Evolutionary conservation across 1,140 invertebrate genomes (phyloP).

Genomic region (Trissolcus basalis): DNA sequence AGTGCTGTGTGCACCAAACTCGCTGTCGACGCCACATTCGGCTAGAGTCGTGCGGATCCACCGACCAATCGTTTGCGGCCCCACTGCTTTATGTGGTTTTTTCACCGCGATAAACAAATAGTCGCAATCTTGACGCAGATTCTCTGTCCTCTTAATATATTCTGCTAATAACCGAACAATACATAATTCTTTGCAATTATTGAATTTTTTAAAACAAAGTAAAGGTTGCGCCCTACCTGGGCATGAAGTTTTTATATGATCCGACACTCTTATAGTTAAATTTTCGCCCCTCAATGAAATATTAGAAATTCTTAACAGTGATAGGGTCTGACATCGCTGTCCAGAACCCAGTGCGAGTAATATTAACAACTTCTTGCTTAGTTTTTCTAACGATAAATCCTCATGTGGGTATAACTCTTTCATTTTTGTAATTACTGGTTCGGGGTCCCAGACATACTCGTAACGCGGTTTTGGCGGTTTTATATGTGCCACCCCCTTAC

Average conservation of each 20-base stretch:
- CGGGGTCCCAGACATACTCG: conserved; percentile 38
- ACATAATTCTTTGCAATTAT: not conserved
- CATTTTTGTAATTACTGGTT: conserved; percentile 28
- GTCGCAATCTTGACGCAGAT: not conserved
- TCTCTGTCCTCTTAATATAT: not conserved
- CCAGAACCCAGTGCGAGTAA: not conserved
- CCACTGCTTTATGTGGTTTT: conserved; percentile 3
- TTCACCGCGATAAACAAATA: not conserved
- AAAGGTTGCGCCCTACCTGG: not conserved
- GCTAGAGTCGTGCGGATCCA: not conserved
- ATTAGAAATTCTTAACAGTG: not conserved
- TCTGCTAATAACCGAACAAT: too few species aligned
- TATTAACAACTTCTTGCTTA: not conserved
- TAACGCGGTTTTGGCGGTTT: conserved; percentile 32
- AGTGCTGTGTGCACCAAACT: conserved; percentile 3
- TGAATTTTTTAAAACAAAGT: conserved; percentile 6
- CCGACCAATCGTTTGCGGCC: conserved; percentile 6
- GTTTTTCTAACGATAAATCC: not conserved
- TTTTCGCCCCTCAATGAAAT: not conserved
- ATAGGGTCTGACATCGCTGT: not conserved
- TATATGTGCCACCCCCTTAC: conserved; percentile 15
- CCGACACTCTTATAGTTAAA: not conserved
- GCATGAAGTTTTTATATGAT: not conserved
- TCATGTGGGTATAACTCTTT: not conserved
- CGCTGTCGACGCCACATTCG: not conserved